Evolutionary conservation across 2,113 vertebrate genomes (phyloP).

Genomic region (Rousettus leschenaultii): DNA sequence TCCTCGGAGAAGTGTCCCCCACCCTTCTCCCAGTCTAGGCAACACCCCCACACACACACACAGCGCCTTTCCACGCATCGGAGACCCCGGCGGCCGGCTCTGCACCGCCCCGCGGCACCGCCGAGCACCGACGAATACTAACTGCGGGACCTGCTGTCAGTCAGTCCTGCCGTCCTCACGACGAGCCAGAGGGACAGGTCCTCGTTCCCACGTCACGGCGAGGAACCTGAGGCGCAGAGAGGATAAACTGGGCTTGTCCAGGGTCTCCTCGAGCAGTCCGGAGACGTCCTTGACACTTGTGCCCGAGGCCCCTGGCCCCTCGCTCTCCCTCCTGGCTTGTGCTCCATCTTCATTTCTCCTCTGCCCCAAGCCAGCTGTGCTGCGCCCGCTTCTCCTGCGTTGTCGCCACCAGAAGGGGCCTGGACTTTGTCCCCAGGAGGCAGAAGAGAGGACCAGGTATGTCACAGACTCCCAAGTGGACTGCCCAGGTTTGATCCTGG

Average conservation of each 20-base stretch:
- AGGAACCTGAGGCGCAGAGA: background rate
- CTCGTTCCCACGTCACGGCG: background rate
- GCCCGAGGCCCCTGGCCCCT: background rate
- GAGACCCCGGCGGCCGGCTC: background rate
- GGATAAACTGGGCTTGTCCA: too few relatives aligned
- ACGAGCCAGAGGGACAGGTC: fast-evolving
- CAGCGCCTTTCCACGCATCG: background rate
- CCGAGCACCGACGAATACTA: background rate
- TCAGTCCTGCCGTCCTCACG: background rate
- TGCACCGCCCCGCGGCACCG: fast-evolving
- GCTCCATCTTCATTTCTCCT: background rate
- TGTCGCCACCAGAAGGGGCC: background rate
- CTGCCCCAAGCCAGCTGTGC: background rate
- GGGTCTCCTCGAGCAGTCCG: background rate
- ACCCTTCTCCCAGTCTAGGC: background rate
- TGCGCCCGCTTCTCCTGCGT: background rate
- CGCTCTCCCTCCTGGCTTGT: background rate
- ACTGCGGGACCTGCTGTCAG: fast-evolving
- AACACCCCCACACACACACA: too few relatives aligned
- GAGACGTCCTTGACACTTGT: background rate
- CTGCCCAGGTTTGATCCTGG: background rate
- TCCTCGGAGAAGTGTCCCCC: background rate
- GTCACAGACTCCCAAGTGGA: background rate
- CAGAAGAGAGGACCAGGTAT: background rate
- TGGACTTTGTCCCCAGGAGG: background rate